Evolutionary conservation across 2,113 vertebrate species (phyloP), one percentile per base, ranked within the genome.

Genomic region (Hydrochoerus hydrochaeris): DNA sequence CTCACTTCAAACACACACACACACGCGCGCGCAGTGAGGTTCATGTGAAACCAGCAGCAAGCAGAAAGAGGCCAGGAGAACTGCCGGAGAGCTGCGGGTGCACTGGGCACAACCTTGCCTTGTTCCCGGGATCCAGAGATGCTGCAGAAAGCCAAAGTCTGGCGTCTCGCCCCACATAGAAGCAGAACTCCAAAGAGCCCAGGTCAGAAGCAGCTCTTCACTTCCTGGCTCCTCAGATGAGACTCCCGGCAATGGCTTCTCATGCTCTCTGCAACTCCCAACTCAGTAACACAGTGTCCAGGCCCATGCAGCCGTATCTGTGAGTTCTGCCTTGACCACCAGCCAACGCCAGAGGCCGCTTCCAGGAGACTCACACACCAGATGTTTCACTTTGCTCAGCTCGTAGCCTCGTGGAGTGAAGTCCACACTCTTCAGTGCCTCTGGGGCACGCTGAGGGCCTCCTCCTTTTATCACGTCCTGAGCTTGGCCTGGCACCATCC

Each of bases 31-130:
- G 5, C 63, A 0, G 49, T 2, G 7, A 65, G 35, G 12, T 13
- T 12, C 20, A 26, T 22, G 2, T 1, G 26, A 57, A 44, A 28
- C 44, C 24, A 11, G 10, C 16, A 14, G 49, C 3, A 46, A 78
- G 10, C 62, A 28, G 73, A 38, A 77, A 77, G 89, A 84, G 41
- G 22, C 35, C 20, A 0, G 35, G 54, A 41, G 58, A 46, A 28
- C 41, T 0, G 17, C 20, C 0, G 41, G 54, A 49, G 58, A 46
- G 22, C 41, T 0, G 17, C 19, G 4, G 0, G 0, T 1, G 0
- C 3, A 1, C 57, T 57, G 16, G 60, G 49, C 35, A 16, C n/a
- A 2, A 49, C 88, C 65, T 54, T 4, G 0, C 89, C 20, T 12
- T 0, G 9, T 52, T 91, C 49, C 49, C 7, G 49, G 49, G 49